phyloP scores from a whole-genome alignment of 2,113 vertebrate species.

The Chaetodon trifascialis region DNA sequence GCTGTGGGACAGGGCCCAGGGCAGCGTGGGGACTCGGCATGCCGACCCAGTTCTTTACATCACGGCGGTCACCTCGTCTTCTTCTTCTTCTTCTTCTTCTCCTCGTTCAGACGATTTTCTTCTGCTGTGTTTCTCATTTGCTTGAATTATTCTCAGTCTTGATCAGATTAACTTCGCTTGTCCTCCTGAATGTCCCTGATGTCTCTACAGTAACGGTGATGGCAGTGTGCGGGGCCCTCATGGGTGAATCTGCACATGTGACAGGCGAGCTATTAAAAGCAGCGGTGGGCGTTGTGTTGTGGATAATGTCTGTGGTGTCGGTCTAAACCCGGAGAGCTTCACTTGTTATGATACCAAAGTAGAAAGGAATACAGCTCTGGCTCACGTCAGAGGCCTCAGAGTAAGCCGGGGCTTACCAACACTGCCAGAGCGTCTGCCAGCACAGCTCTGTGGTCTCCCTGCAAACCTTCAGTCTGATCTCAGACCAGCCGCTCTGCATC shows the following conservation, averaged over 20 bases:
- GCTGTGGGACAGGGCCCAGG: slow-evolving; percentile 19
- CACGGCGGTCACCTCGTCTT: slow-evolving; percentile 1
- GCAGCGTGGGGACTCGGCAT: slow-evolving; percentile 19
- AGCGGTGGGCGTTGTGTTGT: slow-evolving; percentile 71
- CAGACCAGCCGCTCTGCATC: neutral
- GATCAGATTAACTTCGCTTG: slow-evolving; percentile 36
- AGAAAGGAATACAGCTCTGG: slow-evolving; percentile 63
- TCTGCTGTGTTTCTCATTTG: slow-evolving; percentile 16
- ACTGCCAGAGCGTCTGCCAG: slow-evolving; percentile 58
- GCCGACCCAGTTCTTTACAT: slow-evolving; percentile 24
- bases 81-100: slow-evolving; percentile 14
- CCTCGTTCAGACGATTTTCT: neutral
- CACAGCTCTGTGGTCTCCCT: slow-evolving; percentile 44
- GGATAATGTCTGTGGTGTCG: slow-evolving; percentile 72
- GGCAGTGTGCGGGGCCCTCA: slow-evolving; percentile 1
- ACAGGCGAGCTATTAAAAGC: slow-evolving; percentile 68
- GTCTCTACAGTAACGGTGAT: neutral
- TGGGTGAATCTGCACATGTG: slow-evolving; percentile 38
- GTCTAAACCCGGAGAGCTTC: slow-evolving; percentile 68
- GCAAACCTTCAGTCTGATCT: slow-evolving; percentile 8
- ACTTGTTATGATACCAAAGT: slow-evolving; percentile 75
- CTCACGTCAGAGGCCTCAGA: slow-evolving; percentile 57
- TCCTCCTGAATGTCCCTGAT: slow-evolving; percentile 50
- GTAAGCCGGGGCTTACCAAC: slow-evolving; percentile 46
- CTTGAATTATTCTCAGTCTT: slow-evolving; percentile 30